Percentiles rank a stretch among this genome's conserved stretches.
Evolutionary conservation across 2,888 invertebrate genomes (phyloP).

Genomic region (Empis stercorea): DNA sequence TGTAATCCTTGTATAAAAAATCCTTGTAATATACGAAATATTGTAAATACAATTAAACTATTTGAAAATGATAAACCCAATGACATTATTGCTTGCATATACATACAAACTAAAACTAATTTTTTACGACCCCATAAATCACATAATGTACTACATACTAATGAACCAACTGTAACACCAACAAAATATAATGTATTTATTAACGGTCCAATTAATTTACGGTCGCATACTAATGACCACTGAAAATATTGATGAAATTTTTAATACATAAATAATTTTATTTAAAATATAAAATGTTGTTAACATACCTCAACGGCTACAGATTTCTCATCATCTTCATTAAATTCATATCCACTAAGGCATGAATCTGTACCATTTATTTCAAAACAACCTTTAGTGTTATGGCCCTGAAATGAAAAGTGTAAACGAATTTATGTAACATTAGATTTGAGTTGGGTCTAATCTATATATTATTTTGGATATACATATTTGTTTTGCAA

Average conservation of each 20-base stretch:
- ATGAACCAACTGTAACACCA: conserved; percentile 35
- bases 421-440: too few relatives aligned
- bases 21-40: conserved; percentile 34
- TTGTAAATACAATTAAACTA: conserved; percentile 29
- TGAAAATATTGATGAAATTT: conserved; percentile 5
- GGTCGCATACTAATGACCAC: conserved; percentile 35
- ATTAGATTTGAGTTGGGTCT: too few relatives aligned
- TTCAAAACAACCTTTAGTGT: too few relatives aligned
- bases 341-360: conserved; percentile 19
- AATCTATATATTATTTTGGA: too few relatives aligned
- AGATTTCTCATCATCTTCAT: conserved; percentile 18
- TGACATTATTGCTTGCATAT: conserved; percentile 28
- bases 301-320: conserved; percentile 15
- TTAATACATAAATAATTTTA: not conserved
- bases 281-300: not conserved
- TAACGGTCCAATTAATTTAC: conserved; percentile 24
- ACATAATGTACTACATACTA: conserved; percentile 31
- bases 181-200: conserved; percentile 31
- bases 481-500: too few relatives aligned
- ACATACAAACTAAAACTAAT: conserved; percentile 33
- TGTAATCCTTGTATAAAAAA: conserved; percentile 40
- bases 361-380: conserved; percentile 9
- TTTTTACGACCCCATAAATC: conserved; percentile 36
- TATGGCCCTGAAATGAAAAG: too few relatives aligned
- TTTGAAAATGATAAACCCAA: conserved; percentile 19